Percentiles rank a stretch among this genome's conserved stretches.
Evolutionary conservation across 2,797 vertebrate species (phyloP).

Genomic region (Anabas testudineus): DNA sequence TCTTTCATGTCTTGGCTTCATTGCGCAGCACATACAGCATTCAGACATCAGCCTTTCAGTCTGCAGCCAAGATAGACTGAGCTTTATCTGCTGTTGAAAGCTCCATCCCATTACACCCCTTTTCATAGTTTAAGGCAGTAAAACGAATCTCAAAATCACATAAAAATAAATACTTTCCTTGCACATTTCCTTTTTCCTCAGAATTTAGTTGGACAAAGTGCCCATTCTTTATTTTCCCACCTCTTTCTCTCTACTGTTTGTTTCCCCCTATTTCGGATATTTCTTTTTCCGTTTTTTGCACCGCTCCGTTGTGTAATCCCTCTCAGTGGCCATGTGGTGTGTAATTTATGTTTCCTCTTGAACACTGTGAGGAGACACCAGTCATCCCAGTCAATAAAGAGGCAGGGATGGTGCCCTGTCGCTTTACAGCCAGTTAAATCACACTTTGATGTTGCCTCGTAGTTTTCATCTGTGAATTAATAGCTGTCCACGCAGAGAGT

Average conservation of each 20-base stretch:
- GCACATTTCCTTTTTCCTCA: constrained; percentile 16
- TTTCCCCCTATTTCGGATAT: constrained; percentile 43
- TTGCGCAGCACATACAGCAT: not conserved
- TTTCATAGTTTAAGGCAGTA: constrained; percentile 48
- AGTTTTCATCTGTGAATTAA: constrained; percentile 78
- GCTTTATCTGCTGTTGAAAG: constrained; percentile 43
- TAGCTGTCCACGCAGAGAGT: constrained; percentile 71
- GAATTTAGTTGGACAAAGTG: constrained; percentile 1
- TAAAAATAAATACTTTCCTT: constrained; percentile 63
- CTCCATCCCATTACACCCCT: constrained; percentile 39
- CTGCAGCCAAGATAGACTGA: constrained; percentile 32
- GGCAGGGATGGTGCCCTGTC: constrained; percentile 75
- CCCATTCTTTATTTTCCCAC: not conserved
- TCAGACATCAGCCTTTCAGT: constrained; percentile 6
- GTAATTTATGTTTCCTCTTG: constrained; percentile 84
- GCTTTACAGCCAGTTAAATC: constrained; percentile 87
- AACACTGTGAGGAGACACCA: constrained; percentile 81
- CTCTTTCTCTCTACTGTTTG: constrained; percentile 22
- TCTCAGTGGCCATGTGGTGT: constrained; percentile 59
- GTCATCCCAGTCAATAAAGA: constrained; percentile 79
- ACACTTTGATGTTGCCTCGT: constrained; percentile 85
- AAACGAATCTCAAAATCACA: constrained; percentile 63
- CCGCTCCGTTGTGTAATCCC: constrained; percentile 75
- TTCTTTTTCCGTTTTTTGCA: constrained; percentile 52
- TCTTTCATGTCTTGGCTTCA: not conserved